phyloP scores from a whole-genome alignment of 2,888 invertebrate genomes.

The Hofmannophila pseudospretella region DNA sequence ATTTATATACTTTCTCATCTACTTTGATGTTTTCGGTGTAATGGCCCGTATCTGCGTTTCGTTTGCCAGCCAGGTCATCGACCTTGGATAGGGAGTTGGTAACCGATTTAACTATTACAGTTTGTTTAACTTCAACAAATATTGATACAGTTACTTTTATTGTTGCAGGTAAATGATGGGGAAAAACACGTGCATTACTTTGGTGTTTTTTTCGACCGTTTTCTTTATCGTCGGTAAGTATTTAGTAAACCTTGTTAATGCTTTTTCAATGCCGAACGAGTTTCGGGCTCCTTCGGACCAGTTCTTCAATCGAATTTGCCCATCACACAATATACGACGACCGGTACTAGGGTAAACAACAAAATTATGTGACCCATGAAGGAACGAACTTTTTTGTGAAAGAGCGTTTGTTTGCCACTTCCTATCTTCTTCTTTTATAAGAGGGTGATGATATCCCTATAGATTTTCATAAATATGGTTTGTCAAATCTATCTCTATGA shows the following conservation, averaged over 20 bases:
- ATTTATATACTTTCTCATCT: constrained; percentile 7
- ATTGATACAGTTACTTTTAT: constrained; percentile 3
- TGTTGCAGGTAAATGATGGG: constrained; percentile 1
- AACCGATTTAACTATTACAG: constrained; percentile 14
- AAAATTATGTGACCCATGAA: too few species aligned
- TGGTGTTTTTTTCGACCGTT: not conserved
- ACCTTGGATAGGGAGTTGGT: constrained; percentile 23
- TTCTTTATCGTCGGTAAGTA: not conserved
- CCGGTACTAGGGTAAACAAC: too few species aligned
- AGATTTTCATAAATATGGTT: too few species aligned
- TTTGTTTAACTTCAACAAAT: constrained; percentile 1
- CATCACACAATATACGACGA: too few species aligned
- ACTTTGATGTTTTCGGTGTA: constrained; percentile 29
- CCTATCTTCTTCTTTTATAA: too few species aligned
- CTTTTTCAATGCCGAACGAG: too few species aligned
- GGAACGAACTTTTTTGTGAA: too few species aligned
- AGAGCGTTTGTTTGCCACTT: too few species aligned
- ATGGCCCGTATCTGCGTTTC: constrained; percentile 43
- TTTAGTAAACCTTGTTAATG: not conserved
- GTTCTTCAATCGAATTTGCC: too few species aligned
- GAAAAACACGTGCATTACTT: not conserved
- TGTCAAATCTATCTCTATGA: too few species aligned
- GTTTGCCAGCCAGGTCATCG: constrained; percentile 35
- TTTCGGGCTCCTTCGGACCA: too few species aligned
- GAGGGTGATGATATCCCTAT: too few species aligned